phyloP scores from a whole-genome alignment of 1,140 invertebrate genomes.

The Physella acuta region DNA sequence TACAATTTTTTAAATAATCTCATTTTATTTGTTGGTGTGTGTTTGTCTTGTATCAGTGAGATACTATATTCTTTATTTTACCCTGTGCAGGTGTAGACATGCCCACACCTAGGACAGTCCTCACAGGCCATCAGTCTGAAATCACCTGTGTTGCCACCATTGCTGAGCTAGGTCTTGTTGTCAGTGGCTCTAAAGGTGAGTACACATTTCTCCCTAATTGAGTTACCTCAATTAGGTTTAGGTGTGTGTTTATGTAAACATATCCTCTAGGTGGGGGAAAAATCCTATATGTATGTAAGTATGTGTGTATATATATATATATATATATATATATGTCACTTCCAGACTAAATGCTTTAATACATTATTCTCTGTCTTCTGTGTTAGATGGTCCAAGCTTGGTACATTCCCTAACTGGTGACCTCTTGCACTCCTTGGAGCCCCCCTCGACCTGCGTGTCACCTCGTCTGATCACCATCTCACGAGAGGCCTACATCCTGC shows the following conservation, averaged over 20 bases:
- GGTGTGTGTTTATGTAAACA: no score
- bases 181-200: constrained; percentile 74
- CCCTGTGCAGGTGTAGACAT: constrained; percentile 64
- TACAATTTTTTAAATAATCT: no score
- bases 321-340: background rate
- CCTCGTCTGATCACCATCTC: constrained; percentile 90
- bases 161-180: constrained; percentile 95
- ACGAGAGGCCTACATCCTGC: constrained; percentile 93
- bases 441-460: constrained; percentile 72
- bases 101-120: constrained; percentile 90
- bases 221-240: no score
- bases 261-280: no score
- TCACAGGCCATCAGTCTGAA: constrained; percentile 95
- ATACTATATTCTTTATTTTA: no score
- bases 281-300: no score
- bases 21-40: background rate
- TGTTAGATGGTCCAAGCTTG: constrained; percentile 85
- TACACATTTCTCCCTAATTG: constrained; percentile 9
- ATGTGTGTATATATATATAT: background rate
- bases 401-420: constrained; percentile 99
- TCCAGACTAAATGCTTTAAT: background rate
- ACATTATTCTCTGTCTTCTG: constrained; percentile 26
- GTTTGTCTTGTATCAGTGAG: no score
- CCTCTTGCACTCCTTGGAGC: constrained; percentile 84
- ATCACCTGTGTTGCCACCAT: constrained; percentile 94